A percentile compares a stretch with the other conserved stretches of the same genome.
Evolutionary conservation across 2,797 vertebrate genomes (phyloP).

Genomic region (Gadopsis bispinosus): DNA sequence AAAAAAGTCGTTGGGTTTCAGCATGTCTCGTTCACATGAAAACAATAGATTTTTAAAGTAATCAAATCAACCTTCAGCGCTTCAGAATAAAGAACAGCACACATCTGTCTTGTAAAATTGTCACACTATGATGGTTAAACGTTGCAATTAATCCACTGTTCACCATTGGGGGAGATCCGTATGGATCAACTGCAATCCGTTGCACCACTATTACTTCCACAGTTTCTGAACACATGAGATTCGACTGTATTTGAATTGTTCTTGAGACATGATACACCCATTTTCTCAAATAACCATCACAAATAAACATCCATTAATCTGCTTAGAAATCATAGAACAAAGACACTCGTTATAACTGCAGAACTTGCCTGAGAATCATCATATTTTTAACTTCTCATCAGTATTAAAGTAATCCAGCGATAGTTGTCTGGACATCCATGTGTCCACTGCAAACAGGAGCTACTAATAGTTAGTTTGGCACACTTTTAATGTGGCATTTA

Average conservation of each 20-base stretch:
- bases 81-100: no score
- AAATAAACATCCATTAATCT: background rate
- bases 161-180: no score
- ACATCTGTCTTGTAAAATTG: no score
- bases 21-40: no score
- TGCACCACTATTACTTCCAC: no score
- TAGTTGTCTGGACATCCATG: background rate
- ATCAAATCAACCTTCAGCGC: no score
- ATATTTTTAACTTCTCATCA: background rate
- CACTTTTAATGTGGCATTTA: background rate
- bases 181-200: no score
- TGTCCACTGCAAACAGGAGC: background rate
- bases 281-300: background rate
- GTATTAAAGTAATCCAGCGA: background rate
- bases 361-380: background rate
- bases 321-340: background rate
- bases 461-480: background rate
- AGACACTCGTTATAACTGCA: background rate
- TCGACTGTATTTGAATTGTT: background rate
- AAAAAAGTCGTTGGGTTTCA: no score
- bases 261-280: background rate
- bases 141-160: no score
- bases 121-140: no score
- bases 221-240: background rate
- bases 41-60: no score